These are phyloP conservation scores for Ormyrus labotus DNA, from an alignment of 2,888 invertebrate genomes.

Conservation along the genomic window DNA sequence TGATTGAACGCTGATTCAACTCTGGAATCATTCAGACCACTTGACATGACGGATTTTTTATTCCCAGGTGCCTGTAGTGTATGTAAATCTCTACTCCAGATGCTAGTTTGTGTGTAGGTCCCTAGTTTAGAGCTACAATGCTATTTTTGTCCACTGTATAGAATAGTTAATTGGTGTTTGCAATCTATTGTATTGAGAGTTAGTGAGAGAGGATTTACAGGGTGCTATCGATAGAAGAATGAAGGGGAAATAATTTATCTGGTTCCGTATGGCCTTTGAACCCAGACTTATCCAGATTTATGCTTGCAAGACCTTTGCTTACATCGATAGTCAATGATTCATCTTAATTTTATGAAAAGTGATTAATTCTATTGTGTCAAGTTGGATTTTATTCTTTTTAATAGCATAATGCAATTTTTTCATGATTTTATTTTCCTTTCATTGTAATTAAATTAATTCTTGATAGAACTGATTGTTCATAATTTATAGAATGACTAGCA, in stretches of 20 bases:
- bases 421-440: not conserved
- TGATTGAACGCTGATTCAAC: not conserved
- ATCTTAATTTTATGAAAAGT: not conserved
- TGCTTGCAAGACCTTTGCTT: not conserved
- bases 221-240: no score
- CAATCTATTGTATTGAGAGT: no score
- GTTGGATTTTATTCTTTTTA: not conserved
- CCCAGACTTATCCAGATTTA: not conserved
- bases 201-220: no score
- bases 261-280: not conserved
- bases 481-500: not conserved
- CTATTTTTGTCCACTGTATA: not conserved
- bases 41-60: constrained; percentile 5
- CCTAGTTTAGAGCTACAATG: not conserved
- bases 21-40: not conserved
- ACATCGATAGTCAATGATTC: not conserved
- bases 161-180: not conserved
- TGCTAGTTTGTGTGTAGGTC: not conserved
- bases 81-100: not conserved
- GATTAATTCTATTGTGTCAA: not conserved
- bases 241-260: no score
- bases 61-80: not conserved
- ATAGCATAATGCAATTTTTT: no score
- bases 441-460: no score
- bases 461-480: not conserved